A percentile compares a stretch with the other conserved stretches of the same genome.
Evolutionary conservation across 2,113 vertebrate species (phyloP).

Genomic region (Oryzias woworae): DNA sequence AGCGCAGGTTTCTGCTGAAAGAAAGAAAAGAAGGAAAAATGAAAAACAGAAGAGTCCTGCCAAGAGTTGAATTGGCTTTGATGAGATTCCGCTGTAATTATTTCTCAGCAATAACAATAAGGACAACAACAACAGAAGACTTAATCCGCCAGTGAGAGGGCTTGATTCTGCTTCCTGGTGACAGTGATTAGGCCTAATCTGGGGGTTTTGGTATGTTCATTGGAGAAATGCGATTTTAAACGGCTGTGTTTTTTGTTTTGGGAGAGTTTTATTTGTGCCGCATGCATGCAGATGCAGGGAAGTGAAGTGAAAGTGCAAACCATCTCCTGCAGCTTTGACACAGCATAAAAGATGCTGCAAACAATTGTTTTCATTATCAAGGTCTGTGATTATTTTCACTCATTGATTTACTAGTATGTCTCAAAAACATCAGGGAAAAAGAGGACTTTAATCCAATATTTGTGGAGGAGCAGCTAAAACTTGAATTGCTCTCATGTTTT

Average conservation of each 20-base stretch:
- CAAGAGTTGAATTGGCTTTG: conserved; percentile 80
- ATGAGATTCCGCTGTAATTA: conserved; percentile 81
- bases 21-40: conserved; percentile 6
- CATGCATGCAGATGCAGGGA: conserved; percentile 22
- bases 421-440: no score
- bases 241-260: conserved; percentile 58
- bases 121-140: conserved; percentile 77
- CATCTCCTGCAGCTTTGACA: conserved; percentile 26
- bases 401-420: background rate
- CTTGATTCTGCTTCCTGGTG: conserved; percentile 76
- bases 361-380: conserved; percentile 1
- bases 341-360: background rate
- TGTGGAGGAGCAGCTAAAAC: no score
- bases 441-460: no score
- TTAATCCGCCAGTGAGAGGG: conserved; percentile 82
- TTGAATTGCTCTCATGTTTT: no score
- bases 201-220: conserved; percentile 73
- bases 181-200: conserved; percentile 81
- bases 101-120: conserved; percentile 80
- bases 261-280: conserved; percentile 48
- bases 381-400: conserved; percentile 2
- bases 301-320: conserved; percentile 35
- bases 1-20: conserved; percentile 60
- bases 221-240: conserved; percentile 74
- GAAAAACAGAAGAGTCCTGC: conserved; percentile 58